Evolutionary conservation across 1,140 invertebrate species (phyloP).

Genomic region (Zaprionus tsacasi): DNA sequence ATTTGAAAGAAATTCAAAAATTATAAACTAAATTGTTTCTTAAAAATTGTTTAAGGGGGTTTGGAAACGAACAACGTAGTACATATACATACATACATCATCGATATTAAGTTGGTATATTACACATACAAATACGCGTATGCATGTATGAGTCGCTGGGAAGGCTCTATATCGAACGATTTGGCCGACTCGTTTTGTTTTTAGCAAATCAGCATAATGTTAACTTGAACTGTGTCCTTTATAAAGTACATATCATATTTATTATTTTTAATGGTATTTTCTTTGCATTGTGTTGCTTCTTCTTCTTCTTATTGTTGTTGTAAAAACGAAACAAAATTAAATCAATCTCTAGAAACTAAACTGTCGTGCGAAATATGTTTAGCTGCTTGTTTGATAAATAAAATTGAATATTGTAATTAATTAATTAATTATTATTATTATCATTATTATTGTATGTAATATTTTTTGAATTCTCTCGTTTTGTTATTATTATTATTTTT

Average conservation of each 20-base stretch:
- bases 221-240: slow-evolving; percentile 81
- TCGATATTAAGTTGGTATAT: slow-evolving; percentile 20
- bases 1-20: slow-evolving; percentile 42
- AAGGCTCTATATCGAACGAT: not conserved
- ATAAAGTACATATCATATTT: slow-evolving; percentile 68
- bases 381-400: slow-evolving; percentile 13
- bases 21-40: slow-evolving; percentile 21
- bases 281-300: slow-evolving; percentile 12
- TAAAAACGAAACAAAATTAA: slow-evolving; percentile 26
- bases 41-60: slow-evolving; percentile 17
- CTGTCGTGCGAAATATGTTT: not conserved
- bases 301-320: slow-evolving; percentile 30
- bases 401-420: slow-evolving; percentile 20
- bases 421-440: slow-evolving; percentile 19
- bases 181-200: slow-evolving; percentile 30
- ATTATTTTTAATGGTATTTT: slow-evolving; percentile 48
- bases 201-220: slow-evolving; percentile 78
- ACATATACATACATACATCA: slow-evolving; percentile 13
- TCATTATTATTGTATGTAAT: slow-evolving; percentile 2
- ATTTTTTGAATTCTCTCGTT: not conserved
- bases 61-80: slow-evolving; percentile 20
- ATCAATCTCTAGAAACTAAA: slow-evolving; percentile 3
- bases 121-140: slow-evolving; percentile 52
- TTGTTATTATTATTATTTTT: slow-evolving; percentile 24
- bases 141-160: slow-evolving; percentile 17